Conservation (phyloP, 2,888 invertebrate genomes). For the Omphaloscelis lunosa region DNA sequence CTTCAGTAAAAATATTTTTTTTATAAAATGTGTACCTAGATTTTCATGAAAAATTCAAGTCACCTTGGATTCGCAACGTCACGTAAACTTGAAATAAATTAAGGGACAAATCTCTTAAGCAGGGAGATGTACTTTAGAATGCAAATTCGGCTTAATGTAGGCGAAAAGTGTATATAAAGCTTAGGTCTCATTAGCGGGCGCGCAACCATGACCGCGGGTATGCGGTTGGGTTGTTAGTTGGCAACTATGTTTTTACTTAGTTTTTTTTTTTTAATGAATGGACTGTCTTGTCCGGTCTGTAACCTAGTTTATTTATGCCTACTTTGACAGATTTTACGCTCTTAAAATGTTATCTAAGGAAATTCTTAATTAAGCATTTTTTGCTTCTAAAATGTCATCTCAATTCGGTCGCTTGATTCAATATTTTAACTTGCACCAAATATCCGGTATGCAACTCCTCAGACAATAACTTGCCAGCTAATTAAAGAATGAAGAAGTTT, state of each 20-base stretch:
- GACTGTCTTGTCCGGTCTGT: no score
- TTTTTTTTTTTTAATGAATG: constrained; percentile 1
- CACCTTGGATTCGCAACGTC: constrained; percentile 26
- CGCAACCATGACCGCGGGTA: constrained; percentile 51
- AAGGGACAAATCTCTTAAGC: constrained; percentile 60
- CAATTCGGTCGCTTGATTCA: background rate
- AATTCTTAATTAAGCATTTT: background rate
- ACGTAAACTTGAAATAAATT: constrained; percentile 64
- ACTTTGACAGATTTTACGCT: background rate
- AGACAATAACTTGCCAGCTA: constrained; percentile 34
- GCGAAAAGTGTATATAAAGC: constrained; percentile 50
- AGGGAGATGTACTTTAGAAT: constrained; percentile 64
- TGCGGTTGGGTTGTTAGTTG: constrained; percentile 55
- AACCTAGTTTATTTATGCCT: background rate
- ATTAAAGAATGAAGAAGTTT: constrained; percentile 48
- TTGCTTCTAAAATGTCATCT: background rate
- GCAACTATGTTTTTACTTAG: constrained; percentile 43
- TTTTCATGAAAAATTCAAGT: constrained; percentile 22
- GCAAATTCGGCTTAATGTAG: constrained; percentile 59
- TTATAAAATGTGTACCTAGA: background rate
- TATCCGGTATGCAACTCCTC: background rate
- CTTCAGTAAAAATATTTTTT: background rate
- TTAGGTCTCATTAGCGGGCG: constrained; percentile 55
- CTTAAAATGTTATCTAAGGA: background rate
- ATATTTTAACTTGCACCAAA: background rate